Evolutionary conservation across 1,140 invertebrate genomes (phyloP).

Genomic region (Fopius arisanus): DNA sequence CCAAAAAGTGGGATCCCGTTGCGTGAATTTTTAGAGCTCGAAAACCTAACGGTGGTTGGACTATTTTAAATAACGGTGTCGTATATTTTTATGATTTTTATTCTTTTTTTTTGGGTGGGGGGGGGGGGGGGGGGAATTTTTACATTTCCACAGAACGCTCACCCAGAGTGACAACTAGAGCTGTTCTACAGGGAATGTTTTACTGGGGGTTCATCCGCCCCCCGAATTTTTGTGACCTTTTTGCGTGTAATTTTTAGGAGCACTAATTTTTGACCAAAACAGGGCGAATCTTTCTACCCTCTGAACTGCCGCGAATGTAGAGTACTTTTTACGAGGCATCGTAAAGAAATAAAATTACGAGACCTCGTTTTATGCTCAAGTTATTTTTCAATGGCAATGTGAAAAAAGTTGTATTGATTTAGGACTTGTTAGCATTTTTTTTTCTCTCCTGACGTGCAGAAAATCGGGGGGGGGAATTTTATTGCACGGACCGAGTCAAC

Average conservation of each 20-base stretch:
- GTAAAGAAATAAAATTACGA: slow-evolving; percentile 51
- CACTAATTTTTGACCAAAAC: slow-evolving; percentile 60
- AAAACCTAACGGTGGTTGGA: slow-evolving; percentile 44
- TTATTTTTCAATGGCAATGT: not conserved
- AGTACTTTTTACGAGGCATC: slow-evolving; percentile 43
- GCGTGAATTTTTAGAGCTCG: slow-evolving; percentile 37
- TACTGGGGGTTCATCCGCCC: not conserved
- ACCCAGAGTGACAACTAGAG: not conserved
- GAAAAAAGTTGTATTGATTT: not conserved
- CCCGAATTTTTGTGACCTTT: slow-evolving; percentile 7
- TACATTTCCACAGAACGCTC: not conserved
- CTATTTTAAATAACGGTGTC: slow-evolving; percentile 57
- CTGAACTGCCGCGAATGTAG: slow-evolving; percentile 36
- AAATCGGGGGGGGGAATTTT: not conserved
- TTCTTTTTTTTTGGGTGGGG: slow-evolving; percentile 41
- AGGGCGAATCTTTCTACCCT: slow-evolving; percentile 48
- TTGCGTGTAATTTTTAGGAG: slow-evolving; percentile 17
- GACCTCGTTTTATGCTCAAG: not conserved
- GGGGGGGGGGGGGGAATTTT: not conserved
- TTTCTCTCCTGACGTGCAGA: too few relatives aligned
- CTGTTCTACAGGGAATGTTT: not conserved
- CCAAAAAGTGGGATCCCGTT: slow-evolving; percentile 50
- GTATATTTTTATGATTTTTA: slow-evolving; percentile 60
- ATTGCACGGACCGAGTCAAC: not conserved
- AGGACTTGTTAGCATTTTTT: not conserved